Percentiles rank a stretch among this genome's conserved stretches.
Evolutionary conservation across 2,888 invertebrate genomes (phyloP).

Genomic region (Aleiodes testaceus): DNA sequence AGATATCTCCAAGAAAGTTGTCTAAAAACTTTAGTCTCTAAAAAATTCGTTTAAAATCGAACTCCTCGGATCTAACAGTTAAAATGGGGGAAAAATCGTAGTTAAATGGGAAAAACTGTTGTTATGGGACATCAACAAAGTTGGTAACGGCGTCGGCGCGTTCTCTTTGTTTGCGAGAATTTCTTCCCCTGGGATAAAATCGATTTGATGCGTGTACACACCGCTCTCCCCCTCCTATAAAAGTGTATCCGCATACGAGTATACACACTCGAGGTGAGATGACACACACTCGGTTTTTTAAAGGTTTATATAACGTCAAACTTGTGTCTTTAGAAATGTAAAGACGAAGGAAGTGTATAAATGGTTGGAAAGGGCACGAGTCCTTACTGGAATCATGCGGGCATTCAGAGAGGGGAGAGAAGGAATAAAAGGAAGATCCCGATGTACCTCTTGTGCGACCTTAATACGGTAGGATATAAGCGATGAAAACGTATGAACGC

Average conservation of each 20-base stretch:
- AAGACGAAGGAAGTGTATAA: not conserved
- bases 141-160: conserved; percentile 31
- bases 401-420: not conserved
- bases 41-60: too few species aligned
- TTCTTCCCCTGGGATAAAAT: conserved; percentile 27
- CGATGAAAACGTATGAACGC: conserved; percentile 43
- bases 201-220: conserved; percentile 26
- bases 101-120: conserved; percentile 7
- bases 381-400: not conserved
- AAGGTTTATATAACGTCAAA: conserved; percentile 4
- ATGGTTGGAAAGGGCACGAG: conserved; percentile 22
- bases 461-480: conserved; percentile 10
- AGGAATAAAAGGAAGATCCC: conserved; percentile 10
- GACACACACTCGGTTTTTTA: conserved; percentile 10
- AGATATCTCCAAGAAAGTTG: too few species aligned
- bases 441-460: conserved; percentile 12
- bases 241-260: conserved; percentile 4
- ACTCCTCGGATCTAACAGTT: too few species aligned
- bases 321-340: conserved; percentile 6
- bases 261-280: conserved; percentile 28
- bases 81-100: conserved; percentile 1
- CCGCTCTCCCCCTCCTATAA: not conserved
- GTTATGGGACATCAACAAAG: conserved; percentile 18
- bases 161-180: conserved; percentile 23
- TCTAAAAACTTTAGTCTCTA: too few species aligned